These are phyloP conservation scores for Pharmacophagus antenor DNA, from an alignment of 2,888 invertebrate genomes.

Conservation along the genomic window DNA sequence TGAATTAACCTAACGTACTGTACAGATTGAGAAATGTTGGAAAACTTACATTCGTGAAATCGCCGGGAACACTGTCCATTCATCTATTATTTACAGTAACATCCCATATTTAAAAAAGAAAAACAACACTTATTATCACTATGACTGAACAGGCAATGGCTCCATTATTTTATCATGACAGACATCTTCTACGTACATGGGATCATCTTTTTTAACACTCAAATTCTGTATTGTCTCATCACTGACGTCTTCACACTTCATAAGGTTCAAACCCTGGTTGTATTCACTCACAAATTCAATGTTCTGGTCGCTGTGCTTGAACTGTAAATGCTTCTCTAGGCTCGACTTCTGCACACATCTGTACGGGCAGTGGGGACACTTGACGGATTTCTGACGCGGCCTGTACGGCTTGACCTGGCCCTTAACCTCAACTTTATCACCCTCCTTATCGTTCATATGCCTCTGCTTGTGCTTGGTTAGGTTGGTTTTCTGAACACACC, in stretches of 20 bases:
- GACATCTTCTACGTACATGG: conserved; percentile 33
- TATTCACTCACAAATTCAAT: conserved; percentile 28
- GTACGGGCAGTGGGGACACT: conserved; percentile 66
- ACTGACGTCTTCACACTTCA: conserved; percentile 36
- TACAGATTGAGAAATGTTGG: conserved; percentile 28
- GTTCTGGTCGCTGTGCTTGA: conserved; percentile 56
- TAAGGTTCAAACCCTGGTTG: conserved; percentile 39
- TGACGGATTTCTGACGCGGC: conserved; percentile 68
- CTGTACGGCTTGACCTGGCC: conserved; percentile 62
- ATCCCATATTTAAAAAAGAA: conserved; percentile 17
- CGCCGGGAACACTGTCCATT: conserved; percentile 6
- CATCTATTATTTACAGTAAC: conserved; percentile 25
- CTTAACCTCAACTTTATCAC: conserved; percentile 55
- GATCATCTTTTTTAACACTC: conserved; percentile 33
- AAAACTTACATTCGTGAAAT: conserved; percentile 14
- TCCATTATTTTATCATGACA: conserved; percentile 36
- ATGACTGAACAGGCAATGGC: conserved; percentile 41
- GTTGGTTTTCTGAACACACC: conserved; percentile 76
- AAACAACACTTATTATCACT: conserved; percentile 34
- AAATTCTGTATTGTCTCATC: conserved; percentile 52
- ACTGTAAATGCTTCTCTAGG: conserved; percentile 71
- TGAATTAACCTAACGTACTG: conserved; percentile 21
- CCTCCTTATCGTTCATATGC: conserved; percentile 66
- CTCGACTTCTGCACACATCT: conserved; percentile 72
- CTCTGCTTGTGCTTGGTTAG: conserved; percentile 73